Evolutionary conservation across 2,113 vertebrate species (phyloP).

Genomic region (Axis porcinus): DNA sequence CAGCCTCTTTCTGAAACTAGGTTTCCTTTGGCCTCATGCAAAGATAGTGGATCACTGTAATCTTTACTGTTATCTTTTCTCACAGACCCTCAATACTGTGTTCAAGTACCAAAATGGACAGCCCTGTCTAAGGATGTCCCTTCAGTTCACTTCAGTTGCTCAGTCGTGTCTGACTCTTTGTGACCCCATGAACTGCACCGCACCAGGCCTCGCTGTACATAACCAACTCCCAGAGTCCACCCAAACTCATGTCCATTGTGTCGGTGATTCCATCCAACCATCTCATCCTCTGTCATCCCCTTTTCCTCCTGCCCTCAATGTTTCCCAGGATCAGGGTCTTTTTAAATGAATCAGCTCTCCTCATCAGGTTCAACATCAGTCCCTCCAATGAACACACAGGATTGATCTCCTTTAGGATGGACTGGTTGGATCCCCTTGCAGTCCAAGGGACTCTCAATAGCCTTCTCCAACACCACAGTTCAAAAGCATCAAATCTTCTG

Average conservation of each 20-base stretch:
- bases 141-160: neutral
- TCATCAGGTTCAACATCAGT: neutral
- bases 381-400: neutral
- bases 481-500: neutral
- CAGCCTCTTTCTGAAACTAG: slow-evolving; percentile 1
- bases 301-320: neutral
- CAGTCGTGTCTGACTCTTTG: neutral
- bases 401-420: neutral
- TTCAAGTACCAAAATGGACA: neutral
- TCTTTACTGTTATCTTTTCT: neutral
- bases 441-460: neutral
- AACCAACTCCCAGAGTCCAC: neutral
- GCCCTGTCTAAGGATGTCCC: neutral
- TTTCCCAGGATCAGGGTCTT: neutral
- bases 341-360: neutral
- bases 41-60: neutral
- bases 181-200: neutral
- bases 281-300: neutral
- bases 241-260: neutral
- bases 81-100: neutral
- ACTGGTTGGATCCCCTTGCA: neutral
- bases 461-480: neutral
- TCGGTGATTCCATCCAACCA: neutral
- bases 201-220: neutral
- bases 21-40: neutral